A percentile compares a stretch with the other conserved stretches of the same genome.
Evolutionary conservation across 1,140 invertebrate species (phyloP).

Genomic region (Anadara kagoshimensis): DNA sequence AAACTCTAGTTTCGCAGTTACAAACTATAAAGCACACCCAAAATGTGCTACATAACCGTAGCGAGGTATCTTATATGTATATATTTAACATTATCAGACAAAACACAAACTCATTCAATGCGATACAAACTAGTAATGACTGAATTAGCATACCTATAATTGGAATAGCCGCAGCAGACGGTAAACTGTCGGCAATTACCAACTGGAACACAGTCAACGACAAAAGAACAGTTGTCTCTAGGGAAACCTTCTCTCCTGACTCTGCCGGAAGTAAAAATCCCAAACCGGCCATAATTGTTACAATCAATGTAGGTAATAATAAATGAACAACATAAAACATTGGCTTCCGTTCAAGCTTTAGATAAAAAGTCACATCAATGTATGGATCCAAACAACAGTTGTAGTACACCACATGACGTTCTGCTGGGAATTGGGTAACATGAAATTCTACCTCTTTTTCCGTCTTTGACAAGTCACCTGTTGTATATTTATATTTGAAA

Average conservation of each 20-base stretch:
- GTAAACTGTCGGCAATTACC: conserved; percentile 94
- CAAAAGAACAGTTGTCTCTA: conserved; percentile 84
- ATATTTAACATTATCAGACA: too few relatives aligned
- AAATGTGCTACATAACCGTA: too few relatives aligned
- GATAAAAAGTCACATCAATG: conserved; percentile 47
- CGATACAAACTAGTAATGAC: too few relatives aligned
- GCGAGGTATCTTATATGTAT: too few relatives aligned
- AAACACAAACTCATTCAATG: too few relatives aligned
- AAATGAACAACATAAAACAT: conserved; percentile 57
- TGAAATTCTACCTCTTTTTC: conserved; percentile 41
- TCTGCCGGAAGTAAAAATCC: conserved; percentile 98
- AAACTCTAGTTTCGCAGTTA: too few relatives aligned
- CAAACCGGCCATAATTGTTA: conserved; percentile 92
- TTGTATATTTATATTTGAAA: conserved; percentile 77
- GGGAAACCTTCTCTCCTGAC: conserved; percentile 97
- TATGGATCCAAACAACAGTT: conserved; percentile 32
- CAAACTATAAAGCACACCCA: too few relatives aligned
- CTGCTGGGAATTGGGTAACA: conserved; percentile 75
- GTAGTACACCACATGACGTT: conserved; percentile 78
- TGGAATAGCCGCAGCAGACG: conserved; percentile 85
- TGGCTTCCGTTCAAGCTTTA: conserved; percentile 48
- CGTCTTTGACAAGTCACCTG: conserved; percentile 75
- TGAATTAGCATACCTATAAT: too few relatives aligned
- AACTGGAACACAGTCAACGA: conserved; percentile 62
- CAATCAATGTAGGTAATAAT: conserved; percentile 54